These are phyloP conservation scores for Umimayanthus chanpuru DNA, from an alignment of 92 coral and sea anemone species.

Conservation along the genomic window DNA sequence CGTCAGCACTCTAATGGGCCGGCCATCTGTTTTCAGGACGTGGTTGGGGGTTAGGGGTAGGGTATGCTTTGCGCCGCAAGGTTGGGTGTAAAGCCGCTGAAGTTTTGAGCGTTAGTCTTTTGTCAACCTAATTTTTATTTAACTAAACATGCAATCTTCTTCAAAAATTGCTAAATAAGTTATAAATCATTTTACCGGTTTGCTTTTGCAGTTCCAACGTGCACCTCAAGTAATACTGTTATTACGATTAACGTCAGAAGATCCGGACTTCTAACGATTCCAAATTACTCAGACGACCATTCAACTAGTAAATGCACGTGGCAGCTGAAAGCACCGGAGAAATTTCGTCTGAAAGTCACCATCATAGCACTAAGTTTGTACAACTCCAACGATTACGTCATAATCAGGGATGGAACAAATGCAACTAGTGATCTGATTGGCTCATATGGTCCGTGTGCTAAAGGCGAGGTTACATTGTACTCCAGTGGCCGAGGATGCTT, in stretches of 20 bases:
- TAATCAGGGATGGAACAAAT: slow-evolving; percentile 32
- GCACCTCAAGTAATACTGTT: not conserved
- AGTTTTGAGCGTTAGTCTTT: no score
- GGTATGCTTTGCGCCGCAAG: no score
- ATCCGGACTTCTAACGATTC: slow-evolving; percentile 20
- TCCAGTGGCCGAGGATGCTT: slow-evolving; percentile 28
- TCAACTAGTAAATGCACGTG: slow-evolving; percentile 20
- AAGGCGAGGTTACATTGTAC: slow-evolving; percentile 12
- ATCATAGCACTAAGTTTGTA: slow-evolving; percentile 18
- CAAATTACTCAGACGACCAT: slow-evolving; percentile 3
- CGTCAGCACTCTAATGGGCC: no score
- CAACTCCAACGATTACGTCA: slow-evolving; percentile 18
- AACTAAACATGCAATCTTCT: not conserved
- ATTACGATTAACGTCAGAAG: not conserved
- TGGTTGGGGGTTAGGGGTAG: no score
- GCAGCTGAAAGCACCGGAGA: slow-evolving; percentile 4
- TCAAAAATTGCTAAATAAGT: not conserved
- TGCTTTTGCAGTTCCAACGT: slow-evolving; percentile 22
- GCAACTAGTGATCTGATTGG: slow-evolving; percentile 38
- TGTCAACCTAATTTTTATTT: no score
- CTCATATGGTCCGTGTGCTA: slow-evolving; percentile 40
- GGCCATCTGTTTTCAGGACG: no score
- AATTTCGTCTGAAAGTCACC: slow-evolving; percentile 17
- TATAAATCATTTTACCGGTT: not conserved
- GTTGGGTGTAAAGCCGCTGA: no score